A percentile compares a stretch with the other conserved stretches of the same genome.
These are phyloP conservation scores for Picathartes gymnocephalus DNA, from an alignment of 2,113 vertebrate species.

Conservation along the genomic window DNA sequence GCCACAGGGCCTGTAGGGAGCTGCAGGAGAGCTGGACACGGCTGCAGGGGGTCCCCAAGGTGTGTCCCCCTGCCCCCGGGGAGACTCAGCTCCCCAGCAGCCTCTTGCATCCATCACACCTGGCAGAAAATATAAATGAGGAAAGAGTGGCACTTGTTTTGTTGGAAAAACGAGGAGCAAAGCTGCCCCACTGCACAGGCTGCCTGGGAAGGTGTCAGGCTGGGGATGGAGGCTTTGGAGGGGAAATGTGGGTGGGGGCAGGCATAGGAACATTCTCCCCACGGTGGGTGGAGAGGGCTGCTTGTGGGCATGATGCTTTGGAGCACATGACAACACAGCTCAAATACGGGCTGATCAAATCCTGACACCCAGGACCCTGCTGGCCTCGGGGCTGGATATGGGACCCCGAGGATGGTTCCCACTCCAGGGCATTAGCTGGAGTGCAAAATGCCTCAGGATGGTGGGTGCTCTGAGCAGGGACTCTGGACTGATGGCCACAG, in stretches of 20 bases:
- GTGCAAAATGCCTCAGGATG: fast-evolving
- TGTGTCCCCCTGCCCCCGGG: background rate
- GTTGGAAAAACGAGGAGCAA: background rate
- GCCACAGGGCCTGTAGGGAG: fast-evolving
- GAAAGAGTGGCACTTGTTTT: fast-evolving
- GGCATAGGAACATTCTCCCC: background rate
- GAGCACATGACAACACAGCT: background rate
- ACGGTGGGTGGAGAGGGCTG: background rate
- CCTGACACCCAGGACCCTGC: background rate
- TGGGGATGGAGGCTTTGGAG: background rate
- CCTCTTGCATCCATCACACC: background rate
- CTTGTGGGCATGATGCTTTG: background rate
- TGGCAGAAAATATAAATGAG: background rate
- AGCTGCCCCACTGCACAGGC: background rate
- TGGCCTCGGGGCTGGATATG: background rate
- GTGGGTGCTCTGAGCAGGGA: background rate
- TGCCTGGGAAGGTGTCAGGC: background rate
- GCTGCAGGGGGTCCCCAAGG: background rate
- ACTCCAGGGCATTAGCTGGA: background rate
- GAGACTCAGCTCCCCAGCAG: fast-evolving
- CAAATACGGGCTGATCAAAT: fast-evolving
- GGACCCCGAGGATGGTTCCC: background rate
- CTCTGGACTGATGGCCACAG: too few relatives aligned
- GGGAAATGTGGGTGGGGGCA: background rate
- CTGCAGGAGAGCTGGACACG: fast-evolving